Percentiles rank a stretch among this genome's conserved stretches.
Conservation (phyloP, 2,888 invertebrate species). For the Antitype chi region DNA sequence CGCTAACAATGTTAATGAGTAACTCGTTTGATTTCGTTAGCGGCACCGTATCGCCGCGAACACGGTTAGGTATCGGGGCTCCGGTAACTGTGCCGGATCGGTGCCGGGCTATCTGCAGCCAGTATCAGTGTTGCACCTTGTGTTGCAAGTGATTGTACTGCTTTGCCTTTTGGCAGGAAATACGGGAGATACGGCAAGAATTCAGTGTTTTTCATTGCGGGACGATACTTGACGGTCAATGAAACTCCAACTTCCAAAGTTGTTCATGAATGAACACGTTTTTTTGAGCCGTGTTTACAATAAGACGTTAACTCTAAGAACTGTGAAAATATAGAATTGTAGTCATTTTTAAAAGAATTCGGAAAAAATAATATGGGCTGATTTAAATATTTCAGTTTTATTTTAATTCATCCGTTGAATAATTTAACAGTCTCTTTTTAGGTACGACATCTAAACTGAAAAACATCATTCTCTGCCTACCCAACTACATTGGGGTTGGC, state of each 20-base stretch:
- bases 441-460: not conserved
- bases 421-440: not conserved
- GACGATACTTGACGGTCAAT: not conserved
- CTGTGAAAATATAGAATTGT: no score
- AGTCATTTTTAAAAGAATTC: no score
- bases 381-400: no score
- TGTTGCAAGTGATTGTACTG: constrained; percentile 26
- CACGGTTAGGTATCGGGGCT: constrained; percentile 78
- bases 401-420: not conserved
- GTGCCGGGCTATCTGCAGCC: constrained; percentile 53
- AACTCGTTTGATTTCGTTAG: constrained; percentile 67
- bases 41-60: constrained; percentile 70
- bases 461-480: no score
- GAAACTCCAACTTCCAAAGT: not conserved
- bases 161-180: not conserved
- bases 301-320: no score
- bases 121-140: constrained; percentile 39
- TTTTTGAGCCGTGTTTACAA: not conserved
- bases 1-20: constrained; percentile 42
- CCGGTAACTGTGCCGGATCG: constrained; percentile 76
- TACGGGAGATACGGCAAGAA: not conserved
- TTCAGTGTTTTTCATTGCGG: not conserved
- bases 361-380: no score
- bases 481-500: no score
- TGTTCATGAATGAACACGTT: not conserved